Conservation (phyloP, 2,797 vertebrate species). For the Helicolenus hilgendorfi region DNA sequence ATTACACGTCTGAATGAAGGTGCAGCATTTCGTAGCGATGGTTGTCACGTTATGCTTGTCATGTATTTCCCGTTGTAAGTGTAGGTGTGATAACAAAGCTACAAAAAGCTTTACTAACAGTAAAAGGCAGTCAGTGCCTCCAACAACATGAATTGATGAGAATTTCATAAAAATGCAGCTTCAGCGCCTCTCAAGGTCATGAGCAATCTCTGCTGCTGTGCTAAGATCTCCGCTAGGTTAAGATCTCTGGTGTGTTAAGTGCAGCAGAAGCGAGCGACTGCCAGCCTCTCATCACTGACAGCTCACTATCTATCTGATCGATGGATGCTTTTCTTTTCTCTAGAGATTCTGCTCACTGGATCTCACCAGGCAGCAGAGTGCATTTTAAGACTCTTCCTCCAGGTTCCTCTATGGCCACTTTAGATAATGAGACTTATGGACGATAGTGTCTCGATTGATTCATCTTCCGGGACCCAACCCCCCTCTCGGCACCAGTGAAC, state of each 20-base stretch:
- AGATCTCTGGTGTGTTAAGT: slow-evolving; percentile 52
- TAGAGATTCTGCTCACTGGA: neutral
- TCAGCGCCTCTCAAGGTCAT: slow-evolving; percentile 53
- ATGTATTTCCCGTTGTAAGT: neutral
- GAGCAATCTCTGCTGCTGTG: neutral
- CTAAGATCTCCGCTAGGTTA: slow-evolving; percentile 32
- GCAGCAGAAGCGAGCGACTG: slow-evolving; percentile 5
- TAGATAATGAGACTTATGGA: slow-evolving; percentile 74
- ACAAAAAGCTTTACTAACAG: neutral
- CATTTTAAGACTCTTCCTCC: slow-evolving; percentile 43
- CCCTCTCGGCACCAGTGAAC: neutral
- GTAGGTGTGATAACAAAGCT: neutral
- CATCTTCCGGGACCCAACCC: slow-evolving; percentile 20
- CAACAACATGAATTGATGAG: neutral
- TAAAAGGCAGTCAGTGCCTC: neutral
- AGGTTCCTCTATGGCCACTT: slow-evolving; percentile 62
- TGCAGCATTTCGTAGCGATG: too few species aligned
- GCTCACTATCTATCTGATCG: slow-evolving; percentile 46
- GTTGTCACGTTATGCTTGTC: too few species aligned
- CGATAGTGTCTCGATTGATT: slow-evolving; percentile 46
- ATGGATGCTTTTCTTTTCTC: neutral
- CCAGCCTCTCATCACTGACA: slow-evolving; percentile 57
- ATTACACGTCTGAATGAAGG: too few species aligned
- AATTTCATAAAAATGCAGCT: neutral
- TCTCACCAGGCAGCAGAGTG: slow-evolving; percentile 15